Evolutionary conservation across 1,140 invertebrate genomes (phyloP).

Genomic region (Drosophila yakuba): DNA sequence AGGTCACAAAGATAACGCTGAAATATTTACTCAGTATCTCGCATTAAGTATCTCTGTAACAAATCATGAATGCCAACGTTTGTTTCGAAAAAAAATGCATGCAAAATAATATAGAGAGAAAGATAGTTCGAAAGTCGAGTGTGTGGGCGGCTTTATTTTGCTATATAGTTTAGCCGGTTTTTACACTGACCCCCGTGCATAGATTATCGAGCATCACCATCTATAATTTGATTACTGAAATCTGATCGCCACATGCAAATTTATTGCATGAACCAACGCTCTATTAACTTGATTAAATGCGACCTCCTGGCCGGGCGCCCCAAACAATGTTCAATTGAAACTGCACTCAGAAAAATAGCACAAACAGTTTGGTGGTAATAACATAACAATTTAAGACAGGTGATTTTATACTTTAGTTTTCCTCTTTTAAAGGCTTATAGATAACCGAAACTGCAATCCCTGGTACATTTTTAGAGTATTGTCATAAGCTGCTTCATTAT

Average conservation of each 20-base stretch:
- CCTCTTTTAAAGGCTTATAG: no score
- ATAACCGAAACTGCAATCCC: no score
- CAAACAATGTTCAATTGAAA: slow-evolving; percentile 8
- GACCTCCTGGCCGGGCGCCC: slow-evolving; percentile 32
- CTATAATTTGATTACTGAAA: slow-evolving; percentile 58
- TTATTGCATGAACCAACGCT: slow-evolving; percentile 48
- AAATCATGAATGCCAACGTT: slow-evolving; percentile 3
- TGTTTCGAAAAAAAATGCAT: slow-evolving; percentile 1
- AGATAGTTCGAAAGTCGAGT: slow-evolving; percentile 9
- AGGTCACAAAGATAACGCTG: slow-evolving; percentile 46
- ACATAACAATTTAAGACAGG: background rate
- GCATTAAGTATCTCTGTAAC: slow-evolving; percentile 1
- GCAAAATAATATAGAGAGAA: background rate
- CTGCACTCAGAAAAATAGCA: slow-evolving; percentile 10
- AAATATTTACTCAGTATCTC: background rate
- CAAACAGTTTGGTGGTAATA: no score
- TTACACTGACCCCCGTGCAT: slow-evolving; percentile 19
- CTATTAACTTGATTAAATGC: slow-evolving; percentile 59
- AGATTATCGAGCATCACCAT: slow-evolving; percentile 44
- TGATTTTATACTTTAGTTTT: no score
- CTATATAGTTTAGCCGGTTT: slow-evolving; percentile 39
- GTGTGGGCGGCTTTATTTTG: slow-evolving; percentile 15
- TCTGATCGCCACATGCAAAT: slow-evolving; percentile 53
- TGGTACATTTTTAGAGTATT: no score
- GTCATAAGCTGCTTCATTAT: no score